phyloP scores from a whole-genome alignment of 1,140 invertebrate species.

The Megalonaias nervosa region DNA sequence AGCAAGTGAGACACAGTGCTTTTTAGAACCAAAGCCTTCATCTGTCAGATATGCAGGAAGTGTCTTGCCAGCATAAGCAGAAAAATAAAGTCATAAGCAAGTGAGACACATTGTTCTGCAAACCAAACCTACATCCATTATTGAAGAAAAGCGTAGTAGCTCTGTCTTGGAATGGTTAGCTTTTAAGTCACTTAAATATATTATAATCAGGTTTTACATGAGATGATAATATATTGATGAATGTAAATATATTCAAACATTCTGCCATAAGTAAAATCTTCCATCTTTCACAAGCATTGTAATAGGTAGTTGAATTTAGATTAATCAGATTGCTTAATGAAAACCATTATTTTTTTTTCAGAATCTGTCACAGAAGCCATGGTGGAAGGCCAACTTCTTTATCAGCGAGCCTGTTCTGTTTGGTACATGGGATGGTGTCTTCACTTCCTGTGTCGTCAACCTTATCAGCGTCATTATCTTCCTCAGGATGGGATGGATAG shows the following conservation, averaged over 20 bases:
- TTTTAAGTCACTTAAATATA: not conserved
- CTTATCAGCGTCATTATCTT: conserved; percentile 98
- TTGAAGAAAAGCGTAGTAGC: too few relatives aligned
- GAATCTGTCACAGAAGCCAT: conserved; percentile 63
- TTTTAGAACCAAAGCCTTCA: too few relatives aligned
- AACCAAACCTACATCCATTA: too few relatives aligned
- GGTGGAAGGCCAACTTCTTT: conserved; percentile 71
- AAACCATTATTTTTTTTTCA: conserved; percentile 30
- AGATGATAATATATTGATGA: not conserved
- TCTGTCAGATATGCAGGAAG: too few relatives aligned
- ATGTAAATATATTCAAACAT: too few relatives aligned
- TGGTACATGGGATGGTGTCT: conserved; percentile 98
- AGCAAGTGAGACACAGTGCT: too few relatives aligned
- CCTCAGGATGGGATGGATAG: conserved; percentile 96
- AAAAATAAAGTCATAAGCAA: too few relatives aligned
- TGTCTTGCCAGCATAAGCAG: too few relatives aligned
- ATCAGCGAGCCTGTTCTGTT: conserved; percentile 85
- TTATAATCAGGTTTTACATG: not conserved
- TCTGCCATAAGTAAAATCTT: not conserved
- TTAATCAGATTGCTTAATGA: too few relatives aligned
- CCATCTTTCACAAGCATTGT: not conserved
- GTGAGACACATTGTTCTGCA: too few relatives aligned
- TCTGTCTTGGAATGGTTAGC: too few relatives aligned
- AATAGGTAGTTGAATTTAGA: not conserved
- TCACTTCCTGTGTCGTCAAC: conserved; percentile 89